These are phyloP conservation scores for Gambusia holbrooki DNA, from an alignment of 2,113 vertebrate species.

Conservation along the genomic window DNA sequence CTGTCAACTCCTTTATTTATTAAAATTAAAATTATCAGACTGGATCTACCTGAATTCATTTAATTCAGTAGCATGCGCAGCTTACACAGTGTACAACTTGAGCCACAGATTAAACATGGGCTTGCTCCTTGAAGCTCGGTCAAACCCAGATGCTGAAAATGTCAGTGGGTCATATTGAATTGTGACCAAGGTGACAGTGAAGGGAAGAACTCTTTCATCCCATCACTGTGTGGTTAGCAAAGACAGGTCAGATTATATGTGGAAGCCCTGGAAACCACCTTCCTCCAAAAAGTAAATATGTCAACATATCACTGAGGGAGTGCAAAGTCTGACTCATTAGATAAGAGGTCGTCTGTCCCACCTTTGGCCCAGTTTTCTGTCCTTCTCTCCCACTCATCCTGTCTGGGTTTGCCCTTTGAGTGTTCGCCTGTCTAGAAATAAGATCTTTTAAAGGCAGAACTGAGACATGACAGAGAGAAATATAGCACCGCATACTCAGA, in stretches of 20 bases:
- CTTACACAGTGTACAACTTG: not conserved
- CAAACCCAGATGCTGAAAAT: conserved; percentile 13
- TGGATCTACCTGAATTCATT: not conserved
- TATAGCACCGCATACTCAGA: not conserved
- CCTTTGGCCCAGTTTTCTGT: conserved; percentile 57
- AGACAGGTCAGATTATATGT: conserved; percentile 2
- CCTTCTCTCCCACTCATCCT: not conserved
- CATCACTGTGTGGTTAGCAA: conserved; percentile 1
- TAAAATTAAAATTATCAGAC: not conserved
- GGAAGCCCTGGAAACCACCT: conserved; percentile 16
- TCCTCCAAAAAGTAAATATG: conserved; percentile 35
- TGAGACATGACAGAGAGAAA: conserved; percentile 1
- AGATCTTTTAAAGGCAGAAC: conserved; percentile 10
- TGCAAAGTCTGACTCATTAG: conserved; percentile 35
- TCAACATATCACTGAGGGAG: conserved; percentile 32
- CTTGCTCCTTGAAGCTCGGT: conserved; percentile 4
- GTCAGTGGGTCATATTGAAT: conserved; percentile 25
- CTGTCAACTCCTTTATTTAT: not conserved
- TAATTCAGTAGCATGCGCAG: not conserved
- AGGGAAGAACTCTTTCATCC: conserved; percentile 21
- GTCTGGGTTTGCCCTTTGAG: conserved; percentile 3
- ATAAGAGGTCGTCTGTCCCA: conserved; percentile 49
- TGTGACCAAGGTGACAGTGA: conserved; percentile 1
- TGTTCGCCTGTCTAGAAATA: not conserved
- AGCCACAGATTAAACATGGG: not conserved